These are phyloP conservation scores for Plusia festucae DNA, from an alignment of 2,888 invertebrate species.

Conservation along the genomic window DNA sequence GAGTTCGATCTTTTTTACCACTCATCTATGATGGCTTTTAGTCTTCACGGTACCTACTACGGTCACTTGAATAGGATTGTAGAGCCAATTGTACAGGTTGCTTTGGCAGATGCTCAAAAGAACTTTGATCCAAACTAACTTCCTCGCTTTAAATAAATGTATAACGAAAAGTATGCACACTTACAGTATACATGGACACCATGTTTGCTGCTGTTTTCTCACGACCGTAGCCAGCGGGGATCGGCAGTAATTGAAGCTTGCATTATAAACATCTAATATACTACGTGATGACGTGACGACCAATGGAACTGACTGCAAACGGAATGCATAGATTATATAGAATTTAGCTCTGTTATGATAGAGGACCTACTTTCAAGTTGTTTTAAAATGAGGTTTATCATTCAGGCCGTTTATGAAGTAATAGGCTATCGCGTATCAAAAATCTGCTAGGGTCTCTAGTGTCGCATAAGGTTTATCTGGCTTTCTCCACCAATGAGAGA, in stretches of 20 bases:
- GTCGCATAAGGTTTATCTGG: no score
- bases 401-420: not conserved
- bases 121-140: not conserved
- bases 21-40: no score
- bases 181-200: constrained; percentile 10
- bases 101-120: not conserved
- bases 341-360: constrained; percentile 17
- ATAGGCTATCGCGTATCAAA: no score
- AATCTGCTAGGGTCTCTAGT: no score
- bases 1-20: no score
- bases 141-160: not conserved
- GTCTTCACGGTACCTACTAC: no score
- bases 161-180: not conserved
- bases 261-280: constrained; percentile 1
- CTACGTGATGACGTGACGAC: not conserved
- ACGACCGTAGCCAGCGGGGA: not conserved
- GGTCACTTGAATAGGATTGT: no score
- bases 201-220: constrained; percentile 9
- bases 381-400: not conserved
- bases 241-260: constrained; percentile 6
- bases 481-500: no score
- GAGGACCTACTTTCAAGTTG: constrained; percentile 9
- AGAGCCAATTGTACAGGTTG: not conserved
- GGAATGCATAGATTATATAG: constrained; percentile 15
- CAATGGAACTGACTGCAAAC: not conserved